These are phyloP conservation scores for Petrocephalus zakoni DNA, from an alignment of 2,113 vertebrate genomes.

Conservation along the genomic window DNA sequence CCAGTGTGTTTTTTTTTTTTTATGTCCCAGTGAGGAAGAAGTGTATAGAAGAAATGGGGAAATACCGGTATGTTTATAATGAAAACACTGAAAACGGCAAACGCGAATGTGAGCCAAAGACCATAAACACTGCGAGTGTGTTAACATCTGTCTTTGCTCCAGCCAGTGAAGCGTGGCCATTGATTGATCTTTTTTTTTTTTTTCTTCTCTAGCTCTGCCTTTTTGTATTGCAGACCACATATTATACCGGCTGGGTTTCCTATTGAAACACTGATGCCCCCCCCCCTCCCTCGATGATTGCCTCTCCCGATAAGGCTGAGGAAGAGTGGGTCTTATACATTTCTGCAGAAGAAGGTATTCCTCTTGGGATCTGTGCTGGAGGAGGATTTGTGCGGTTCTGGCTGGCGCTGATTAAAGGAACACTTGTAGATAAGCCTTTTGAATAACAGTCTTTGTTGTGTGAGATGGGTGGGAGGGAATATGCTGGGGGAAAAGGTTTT, in stretches of 20 bases:
- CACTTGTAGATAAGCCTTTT: conserved; percentile 59
- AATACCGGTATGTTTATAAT: not conserved
- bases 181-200: conserved; percentile 10
- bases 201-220: not conserved
- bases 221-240: not conserved
- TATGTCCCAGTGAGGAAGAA: not conserved
- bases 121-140: not conserved
- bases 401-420: conserved; percentile 62
- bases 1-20: not conserved
- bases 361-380: conserved; percentile 53
- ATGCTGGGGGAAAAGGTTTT: conserved; percentile 37
- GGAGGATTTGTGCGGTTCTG: conserved; percentile 52
- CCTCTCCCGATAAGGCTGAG: conserved; percentile 57
- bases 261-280: not conserved
- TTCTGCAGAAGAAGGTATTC: conserved; percentile 49
- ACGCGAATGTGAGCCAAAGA: not conserved
- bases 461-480: conserved; percentile 17
- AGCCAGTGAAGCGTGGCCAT: not conserved
- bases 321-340: conserved; percentile 1
- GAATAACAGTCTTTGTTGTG: conserved; percentile 51
- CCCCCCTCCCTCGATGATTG: conserved; percentile 43
- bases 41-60: not conserved
- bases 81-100: not conserved
- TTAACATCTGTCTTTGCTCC: conserved; percentile 12
- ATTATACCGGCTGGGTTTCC: not conserved